Evolutionary conservation across 2,113 vertebrate species (phyloP), one percentile per base, ranked within the genome.

Genomic region (Forbesichthys agassizii): DNA sequence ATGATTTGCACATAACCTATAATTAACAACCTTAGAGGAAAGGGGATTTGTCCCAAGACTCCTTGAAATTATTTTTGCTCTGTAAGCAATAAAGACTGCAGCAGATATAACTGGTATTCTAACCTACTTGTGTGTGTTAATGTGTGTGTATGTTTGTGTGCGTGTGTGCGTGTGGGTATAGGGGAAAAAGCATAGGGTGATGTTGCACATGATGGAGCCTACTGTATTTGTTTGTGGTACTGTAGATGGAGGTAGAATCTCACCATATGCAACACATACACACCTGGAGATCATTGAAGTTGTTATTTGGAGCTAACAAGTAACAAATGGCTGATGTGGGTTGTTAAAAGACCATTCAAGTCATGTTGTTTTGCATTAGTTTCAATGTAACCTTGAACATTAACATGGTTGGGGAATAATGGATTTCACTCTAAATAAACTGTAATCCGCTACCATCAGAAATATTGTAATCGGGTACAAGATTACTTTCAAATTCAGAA

Each of bases 1-100:
- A 11, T 11, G 11, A 11, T 52, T 11, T 52, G 51, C 51, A 52
- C 4, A 13, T 52, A 11, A 11, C n/a, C 13, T 13, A n/a, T 13
- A 53, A 8, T 53, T 42, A 42, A 42, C 36, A 42, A 42, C 36
- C 36, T 42, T 42, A 42, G 36, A 42, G 36, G 36, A 42, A 42
- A 42, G 36, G 36, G 14, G 13, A 52, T 74, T 73, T 78, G 64
- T 80, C 69, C 63, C 68, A 62, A 74, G 65, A 79, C 79, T 62
- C 47, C 68, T 76, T 66, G 48, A 70, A 71, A 68, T 75, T 80
- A n/a, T 77, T 73, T 73, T 47, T 84, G 82, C 84, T 82, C 81
- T 82, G 74, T 75, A 77, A 78, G 82, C 69, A 64, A 18, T 42
- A 68, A 73, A 64, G 66, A 79, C 81, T 77, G 73, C 73, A 83